phyloP scores from a whole-genome alignment of 2,797 vertebrate species.

The Phoebastria nigripes region DNA sequence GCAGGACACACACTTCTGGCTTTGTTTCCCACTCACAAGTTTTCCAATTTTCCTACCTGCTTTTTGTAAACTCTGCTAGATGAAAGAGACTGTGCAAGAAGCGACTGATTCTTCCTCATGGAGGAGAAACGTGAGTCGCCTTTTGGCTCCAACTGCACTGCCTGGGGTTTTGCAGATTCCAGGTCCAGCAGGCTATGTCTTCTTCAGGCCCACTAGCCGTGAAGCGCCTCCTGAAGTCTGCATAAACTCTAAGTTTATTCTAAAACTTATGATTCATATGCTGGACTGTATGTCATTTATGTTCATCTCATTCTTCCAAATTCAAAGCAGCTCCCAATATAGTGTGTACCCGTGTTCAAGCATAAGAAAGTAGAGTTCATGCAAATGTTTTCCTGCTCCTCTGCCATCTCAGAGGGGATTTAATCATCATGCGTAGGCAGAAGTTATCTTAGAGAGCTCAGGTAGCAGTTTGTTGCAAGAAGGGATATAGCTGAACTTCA shows the following conservation, averaged over 20 bases:
- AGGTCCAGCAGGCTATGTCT: not conserved
- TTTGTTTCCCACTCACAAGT: not conserved
- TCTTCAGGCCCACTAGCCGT: not conserved
- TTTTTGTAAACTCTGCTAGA: not conserved
- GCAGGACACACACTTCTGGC: accelerated
- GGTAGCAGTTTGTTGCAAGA: not conserved
- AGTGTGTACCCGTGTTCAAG: not conserved
- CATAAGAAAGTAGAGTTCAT: not conserved
- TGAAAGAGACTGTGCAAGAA: not conserved
- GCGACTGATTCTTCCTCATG: not conserved
- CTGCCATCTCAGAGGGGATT: not conserved
- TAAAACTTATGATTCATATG: not conserved
- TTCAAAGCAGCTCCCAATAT: not conserved
- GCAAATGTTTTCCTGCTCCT: not conserved
- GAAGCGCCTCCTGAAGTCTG: not conserved
- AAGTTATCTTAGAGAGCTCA: not conserved
- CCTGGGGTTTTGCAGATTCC: not conserved
- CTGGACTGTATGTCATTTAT: not conserved
- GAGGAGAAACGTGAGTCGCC: accelerated
- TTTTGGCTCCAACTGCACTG: not conserved
- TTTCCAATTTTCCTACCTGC: not conserved
- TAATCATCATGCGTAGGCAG: not conserved
- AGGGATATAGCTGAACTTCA: not conserved
- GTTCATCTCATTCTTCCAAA: not conserved
- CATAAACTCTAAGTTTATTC: not conserved